Conservation (phyloP, 1,140 invertebrate genomes). For the Drosophila nasuta region DNA sequence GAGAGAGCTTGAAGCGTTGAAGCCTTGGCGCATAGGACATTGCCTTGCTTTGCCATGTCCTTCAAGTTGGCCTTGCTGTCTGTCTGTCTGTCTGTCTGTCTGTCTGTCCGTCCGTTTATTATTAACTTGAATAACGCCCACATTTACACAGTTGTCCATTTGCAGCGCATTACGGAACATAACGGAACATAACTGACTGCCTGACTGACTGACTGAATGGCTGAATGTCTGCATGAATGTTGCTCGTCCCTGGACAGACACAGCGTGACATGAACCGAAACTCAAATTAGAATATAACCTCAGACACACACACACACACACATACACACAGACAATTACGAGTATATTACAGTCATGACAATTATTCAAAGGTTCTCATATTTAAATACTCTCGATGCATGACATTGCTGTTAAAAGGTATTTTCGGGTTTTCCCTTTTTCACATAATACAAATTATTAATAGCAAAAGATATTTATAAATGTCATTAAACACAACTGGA, state of each 20-base stretch:
- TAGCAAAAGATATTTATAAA: no score
- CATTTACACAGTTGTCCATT: slow-evolving; percentile 65
- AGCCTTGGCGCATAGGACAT: slow-evolving; percentile 6
- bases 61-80: slow-evolving; percentile 9
- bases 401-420: not conserved
- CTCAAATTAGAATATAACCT: slow-evolving; percentile 41
- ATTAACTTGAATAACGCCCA: slow-evolving; percentile 69
- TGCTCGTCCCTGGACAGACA: slow-evolving; percentile 5
- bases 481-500: no score
- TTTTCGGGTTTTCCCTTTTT: not conserved
- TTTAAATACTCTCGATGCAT: slow-evolving; percentile 2
- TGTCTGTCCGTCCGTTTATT: slow-evolving; percentile 49
- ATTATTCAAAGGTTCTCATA: slow-evolving; percentile 42
- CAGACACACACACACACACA: slow-evolving; percentile 19
- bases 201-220: not conserved
- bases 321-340: slow-evolving; percentile 2
- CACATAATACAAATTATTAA: no score
- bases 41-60: slow-evolving; percentile 30
- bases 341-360: slow-evolving; percentile 42
- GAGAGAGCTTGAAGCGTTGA: no score
- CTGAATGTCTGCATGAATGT: not conserved
- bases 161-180: slow-evolving; percentile 56
- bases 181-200: slow-evolving; percentile 7
- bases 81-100: not conserved
- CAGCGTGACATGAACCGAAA: slow-evolving; percentile 40